A percentile compares a stretch with the other conserved stretches of the same genome.
phyloP scores from a whole-genome alignment of 2,113 vertebrate species.

The Pachypanchax playfairii region DNA sequence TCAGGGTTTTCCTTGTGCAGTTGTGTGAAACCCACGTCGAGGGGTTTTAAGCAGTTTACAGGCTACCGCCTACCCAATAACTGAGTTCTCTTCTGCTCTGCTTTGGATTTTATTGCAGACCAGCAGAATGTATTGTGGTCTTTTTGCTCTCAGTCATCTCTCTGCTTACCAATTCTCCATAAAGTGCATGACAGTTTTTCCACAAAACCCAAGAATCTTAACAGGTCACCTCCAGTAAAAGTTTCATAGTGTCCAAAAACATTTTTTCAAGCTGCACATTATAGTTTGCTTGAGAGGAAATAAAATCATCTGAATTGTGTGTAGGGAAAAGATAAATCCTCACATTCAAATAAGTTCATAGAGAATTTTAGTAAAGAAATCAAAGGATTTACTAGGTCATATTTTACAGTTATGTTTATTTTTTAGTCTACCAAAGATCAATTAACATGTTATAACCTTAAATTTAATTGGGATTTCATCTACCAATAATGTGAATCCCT shows the following conservation, averaged over 20 bases:
- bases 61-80: slow-evolving; percentile 71
- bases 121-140: slow-evolving; percentile 31
- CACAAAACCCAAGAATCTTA: slow-evolving; percentile 23
- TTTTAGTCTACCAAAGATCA: too few relatives aligned
- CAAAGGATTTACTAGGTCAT: too few relatives aligned
- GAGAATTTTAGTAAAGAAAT: too few relatives aligned
- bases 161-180: slow-evolving; percentile 28
- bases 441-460: too few relatives aligned
- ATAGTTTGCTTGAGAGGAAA: slow-evolving; percentile 15
- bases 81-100: slow-evolving; percentile 47
- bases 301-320: too few relatives aligned
- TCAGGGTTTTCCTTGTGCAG: slow-evolving; percentile 52
- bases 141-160: slow-evolving; percentile 46
- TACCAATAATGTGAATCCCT: too few relatives aligned
- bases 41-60: slow-evolving; percentile 74
- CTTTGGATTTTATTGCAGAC: slow-evolving; percentile 60
- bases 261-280: slow-evolving; percentile 18
- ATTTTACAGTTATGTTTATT: too few relatives aligned
- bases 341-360: too few relatives aligned
- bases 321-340: too few relatives aligned
- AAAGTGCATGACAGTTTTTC: slow-evolving; percentile 36
- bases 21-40: slow-evolving; percentile 48
- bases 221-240: slow-evolving; percentile 15
- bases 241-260: slow-evolving; percentile 23
- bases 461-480: too few relatives aligned